These are phyloP conservation scores for Fopius arisanus DNA, from an alignment of 1,140 invertebrate species.

Conservation along the genomic window DNA sequence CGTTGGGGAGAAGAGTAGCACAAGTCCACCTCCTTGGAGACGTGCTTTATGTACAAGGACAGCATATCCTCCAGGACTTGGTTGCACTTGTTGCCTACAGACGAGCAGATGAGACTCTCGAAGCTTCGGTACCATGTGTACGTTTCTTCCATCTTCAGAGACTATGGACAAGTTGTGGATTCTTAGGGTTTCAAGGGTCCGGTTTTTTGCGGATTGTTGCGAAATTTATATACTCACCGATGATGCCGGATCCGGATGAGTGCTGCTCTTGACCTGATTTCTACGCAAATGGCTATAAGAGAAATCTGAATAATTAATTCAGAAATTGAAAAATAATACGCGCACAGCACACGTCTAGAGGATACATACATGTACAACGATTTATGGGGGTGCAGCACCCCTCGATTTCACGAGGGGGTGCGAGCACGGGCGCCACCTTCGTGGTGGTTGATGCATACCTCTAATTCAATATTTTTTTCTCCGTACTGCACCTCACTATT, in stretches of 20 bases:
- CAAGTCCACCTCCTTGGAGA: background rate
- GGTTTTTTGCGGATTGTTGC: background rate
- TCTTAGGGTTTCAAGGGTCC: background rate
- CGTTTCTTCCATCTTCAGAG: slow-evolving; percentile 19
- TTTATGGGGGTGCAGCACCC: slow-evolving; percentile 1
- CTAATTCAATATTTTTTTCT: no score
- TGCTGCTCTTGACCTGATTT: background rate
- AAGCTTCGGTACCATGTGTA: slow-evolving; percentile 7
- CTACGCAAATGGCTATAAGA: background rate
- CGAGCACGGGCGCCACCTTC: no score
- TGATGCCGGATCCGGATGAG: background rate
- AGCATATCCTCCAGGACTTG: background rate
- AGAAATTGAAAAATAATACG: background rate
- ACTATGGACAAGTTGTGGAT: background rate
- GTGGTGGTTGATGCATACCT: no score
- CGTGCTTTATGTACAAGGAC: slow-evolving; percentile 5
- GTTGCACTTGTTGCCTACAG: background rate
- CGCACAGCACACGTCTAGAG: slow-evolving; percentile 53
- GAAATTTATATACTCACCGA: background rate
- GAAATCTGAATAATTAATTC: background rate
- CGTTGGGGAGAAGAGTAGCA: background rate
- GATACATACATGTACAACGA: slow-evolving; percentile 56
- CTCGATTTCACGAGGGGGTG: background rate
- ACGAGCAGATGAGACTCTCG: background rate
- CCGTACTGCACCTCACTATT: no score